Conservation (phyloP, 2,888 invertebrate species). For the Mythimna pallens region DNA sequence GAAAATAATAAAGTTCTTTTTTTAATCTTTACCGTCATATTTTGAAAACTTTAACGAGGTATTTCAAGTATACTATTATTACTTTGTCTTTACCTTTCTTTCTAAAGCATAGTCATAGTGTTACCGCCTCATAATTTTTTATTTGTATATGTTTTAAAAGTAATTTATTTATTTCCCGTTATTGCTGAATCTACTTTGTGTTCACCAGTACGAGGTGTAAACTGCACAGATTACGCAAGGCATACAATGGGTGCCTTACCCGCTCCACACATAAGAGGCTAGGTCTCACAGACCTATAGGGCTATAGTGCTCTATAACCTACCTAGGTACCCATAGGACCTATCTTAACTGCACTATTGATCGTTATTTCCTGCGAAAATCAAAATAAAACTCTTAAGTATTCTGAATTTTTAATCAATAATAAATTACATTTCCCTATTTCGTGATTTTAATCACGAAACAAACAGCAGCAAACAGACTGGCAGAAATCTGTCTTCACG, state of each 20-base stretch:
- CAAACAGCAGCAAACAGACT: too few relatives aligned
- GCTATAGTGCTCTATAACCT: constrained; percentile 10
- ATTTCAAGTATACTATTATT: not conserved
- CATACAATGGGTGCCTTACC: constrained; percentile 39
- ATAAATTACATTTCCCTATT: not conserved
- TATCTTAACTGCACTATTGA: constrained; percentile 14
- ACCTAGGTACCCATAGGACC: not conserved
- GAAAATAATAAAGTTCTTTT: not conserved
- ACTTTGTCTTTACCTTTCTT: not conserved
- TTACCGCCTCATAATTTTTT: too few relatives aligned
- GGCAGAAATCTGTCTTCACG: too few relatives aligned
- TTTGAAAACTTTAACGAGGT: not conserved
- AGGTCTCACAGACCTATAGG: constrained; percentile 26
- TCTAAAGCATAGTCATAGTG: not conserved
- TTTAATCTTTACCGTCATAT: not conserved
- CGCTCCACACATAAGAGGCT: not conserved
- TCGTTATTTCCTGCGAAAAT: constrained; percentile 6
- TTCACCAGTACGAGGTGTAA: constrained; percentile 43
- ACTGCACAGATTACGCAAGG: constrained; percentile 25
- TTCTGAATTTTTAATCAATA: not conserved
- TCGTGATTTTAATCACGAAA: not conserved
- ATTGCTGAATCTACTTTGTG: constrained; percentile 14
- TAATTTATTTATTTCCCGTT: not conserved
- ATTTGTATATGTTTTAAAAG: not conserved
- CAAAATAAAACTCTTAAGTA: not conserved